Evolutionary conservation across 2,113 vertebrate genomes (phyloP), one percentile per base, ranked within the genome.

Genomic region (Megalops atlanticus): DNA sequence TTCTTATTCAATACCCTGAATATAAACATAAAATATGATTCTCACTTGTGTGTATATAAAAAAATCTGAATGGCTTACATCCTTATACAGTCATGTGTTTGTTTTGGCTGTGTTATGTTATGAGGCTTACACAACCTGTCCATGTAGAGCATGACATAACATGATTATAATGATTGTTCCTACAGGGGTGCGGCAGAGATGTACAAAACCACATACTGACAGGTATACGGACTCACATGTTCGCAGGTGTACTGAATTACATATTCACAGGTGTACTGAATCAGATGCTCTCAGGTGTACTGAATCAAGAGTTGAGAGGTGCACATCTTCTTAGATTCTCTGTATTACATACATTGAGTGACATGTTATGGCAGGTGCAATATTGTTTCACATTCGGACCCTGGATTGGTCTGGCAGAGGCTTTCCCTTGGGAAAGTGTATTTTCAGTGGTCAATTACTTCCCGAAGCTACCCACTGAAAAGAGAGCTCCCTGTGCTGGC

Each of bases 391-490:
- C n/a, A 15, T 45, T 8, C 58, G 76, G 14, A 14, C 18, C 49
- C 33, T 77, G 33, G 15, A 16, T 38, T 27, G 2, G 24, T 47
- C 47, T 77, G 45, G 36, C 36, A 40, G 33, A n/a, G 47, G 52
- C n/a, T 16, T 5, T 18, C 35, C 43, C 15, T 45, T 0, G 43
- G 3, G 18, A 21, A 27, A 39, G 39, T 49, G 31, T 64, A 31
- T 24, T n/a, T 64, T 64, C 12, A 18, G 69, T 54, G 43, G 24
- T 64, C n/a, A 64, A 27, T 64, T 64, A n/a, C 58, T 72, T 80
- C 54, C 45, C 47, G 12, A 52, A 2, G 10, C 36, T 54, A 21
- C 39, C 35, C 40, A 33, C 31, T 47, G 11, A 3, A 27, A 35
- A 49, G 21, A 27, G 45, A 35, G 43, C 43, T 35, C 36, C 35